phyloP scores from a whole-genome alignment of 1,140 invertebrate species.

The Mactra quadrangularis region DNA sequence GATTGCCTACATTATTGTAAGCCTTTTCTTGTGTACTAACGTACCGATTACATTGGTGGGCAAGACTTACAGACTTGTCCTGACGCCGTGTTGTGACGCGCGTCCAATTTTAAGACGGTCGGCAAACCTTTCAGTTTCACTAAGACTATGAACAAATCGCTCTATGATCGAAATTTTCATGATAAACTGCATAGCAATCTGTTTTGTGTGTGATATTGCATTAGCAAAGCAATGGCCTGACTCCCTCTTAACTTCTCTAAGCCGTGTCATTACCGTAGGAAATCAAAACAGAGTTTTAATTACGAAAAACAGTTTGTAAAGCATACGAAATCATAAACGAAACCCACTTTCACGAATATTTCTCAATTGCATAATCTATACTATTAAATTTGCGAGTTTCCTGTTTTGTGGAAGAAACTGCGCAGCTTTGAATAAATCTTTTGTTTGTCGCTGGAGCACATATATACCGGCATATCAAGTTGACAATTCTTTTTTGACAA shows the following conservation, averaged over 20 bases:
- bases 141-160: conserved; percentile 7
- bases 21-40: neutral
- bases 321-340: no score
- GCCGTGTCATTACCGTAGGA: neutral
- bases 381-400: no score
- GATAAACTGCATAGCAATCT: conserved; percentile 30
- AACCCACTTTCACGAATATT: no score
- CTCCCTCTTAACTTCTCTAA: neutral
- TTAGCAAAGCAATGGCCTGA: conserved; percentile 13
- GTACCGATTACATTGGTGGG: conserved; percentile 19
- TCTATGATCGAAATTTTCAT: conserved; percentile 27
- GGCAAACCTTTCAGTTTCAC: conserved; percentile 21
- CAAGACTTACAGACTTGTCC: conserved; percentile 29
- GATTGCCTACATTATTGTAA: conserved; percentile 24
- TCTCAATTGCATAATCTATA: no score
- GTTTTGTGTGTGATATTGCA: conserved; percentile 6
- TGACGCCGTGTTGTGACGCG: conserved; percentile 18
- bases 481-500: no score
- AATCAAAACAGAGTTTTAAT: conserved; percentile 4
- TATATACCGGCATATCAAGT: no score
- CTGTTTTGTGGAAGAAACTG: no score
- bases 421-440: no score
- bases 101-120: conserved; percentile 3
- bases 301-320: neutral
- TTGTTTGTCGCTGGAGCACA: no score